Base-by-base conservation (phyloP, 2,888 invertebrate genomes). In the Mythimna pallens region DNA sequence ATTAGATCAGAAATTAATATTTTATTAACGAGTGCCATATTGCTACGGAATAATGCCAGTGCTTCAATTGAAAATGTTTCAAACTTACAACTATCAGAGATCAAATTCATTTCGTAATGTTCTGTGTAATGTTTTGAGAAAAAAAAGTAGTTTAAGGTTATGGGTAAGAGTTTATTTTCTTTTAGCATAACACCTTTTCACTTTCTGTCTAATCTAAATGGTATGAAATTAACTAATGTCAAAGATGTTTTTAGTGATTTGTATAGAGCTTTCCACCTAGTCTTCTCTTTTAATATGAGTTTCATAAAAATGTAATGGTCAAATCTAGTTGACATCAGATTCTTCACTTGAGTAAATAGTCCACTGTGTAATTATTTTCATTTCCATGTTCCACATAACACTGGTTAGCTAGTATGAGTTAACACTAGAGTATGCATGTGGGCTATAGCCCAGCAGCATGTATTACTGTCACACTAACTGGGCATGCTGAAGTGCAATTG, bases 161-260 rank as follows among this genome's bases (percentile, higher is more conserved):
- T 93, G 92, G 93, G 93, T 93, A 87, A 87, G 90, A 58, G 6
- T 58, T 47, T 59, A 20, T 70, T 69, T 36, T 43, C 6, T 30
- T 25, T 6, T 6, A 50, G 20, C 14, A 0, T 20, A 22, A 4
- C 12, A 14, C 14, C 5, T 30, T n/a, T 34, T 14, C 25, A 22
- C 7, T 50, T 34, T 55, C 17, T n/a, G 47, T 22, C 0, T 25
- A 25, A 25, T 6, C 14, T 30, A 17, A 25, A 10, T 25, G 6
- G 3, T 55, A 25, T 6, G 10, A 30, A 34, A 57, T 17, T 47
- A 47, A 14, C 36, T 36, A 36, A 43, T 2, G 2, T 43, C 4
- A 5, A 12, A 43, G 43, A 57, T 55, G 30, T 8, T 57, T 30
- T 30, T 30, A 8, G 10, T 58, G 20, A 20, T 34, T 58, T 9